These are phyloP conservation scores for Caranx ignobilis DNA, from an alignment of 2,113 vertebrate genomes.

Conservation along the genomic window DNA sequence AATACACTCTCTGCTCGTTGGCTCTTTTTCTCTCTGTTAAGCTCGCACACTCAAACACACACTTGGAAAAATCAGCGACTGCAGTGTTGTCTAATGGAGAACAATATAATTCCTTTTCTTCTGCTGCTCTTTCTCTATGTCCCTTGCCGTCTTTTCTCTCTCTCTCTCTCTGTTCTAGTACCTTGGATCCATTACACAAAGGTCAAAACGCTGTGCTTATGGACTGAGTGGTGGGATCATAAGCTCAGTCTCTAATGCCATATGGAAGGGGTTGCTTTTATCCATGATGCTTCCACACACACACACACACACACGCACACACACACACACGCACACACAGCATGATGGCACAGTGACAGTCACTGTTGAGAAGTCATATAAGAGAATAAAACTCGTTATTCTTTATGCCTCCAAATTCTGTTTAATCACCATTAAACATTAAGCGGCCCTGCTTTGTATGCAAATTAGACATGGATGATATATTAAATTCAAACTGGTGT, in stretches of 20 bases:
- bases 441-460: conserved; percentile 6
- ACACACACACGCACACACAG: conserved; percentile 2
- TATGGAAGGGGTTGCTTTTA: conserved; percentile 51
- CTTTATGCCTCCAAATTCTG: not conserved
- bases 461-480: not conserved
- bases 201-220: conserved; percentile 54
- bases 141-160: not conserved
- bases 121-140: not conserved
- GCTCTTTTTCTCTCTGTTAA: conserved; percentile 33
- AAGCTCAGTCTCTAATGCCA: conserved; percentile 52
- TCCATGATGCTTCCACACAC: conserved; percentile 13
- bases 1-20: conserved; percentile 22
- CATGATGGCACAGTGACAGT: conserved; percentile 1
- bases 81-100: conserved; percentile 4
- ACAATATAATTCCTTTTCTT: conserved; percentile 15
- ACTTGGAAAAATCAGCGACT: conserved; percentile 9
- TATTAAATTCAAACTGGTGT: conserved; percentile 3
- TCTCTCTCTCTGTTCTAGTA: conserved; percentile 24
- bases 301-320: conserved; percentile 3
- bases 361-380: not conserved
- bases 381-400: not conserved
- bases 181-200: conserved; percentile 65
- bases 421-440: not conserved
- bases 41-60: conserved; percentile 29
- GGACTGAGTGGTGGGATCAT: conserved; percentile 51